These are phyloP conservation scores for Lytechinus pictus DNA, from an alignment of 35 echinoderm and acorn worm genomes.

Conservation along the genomic window DNA sequence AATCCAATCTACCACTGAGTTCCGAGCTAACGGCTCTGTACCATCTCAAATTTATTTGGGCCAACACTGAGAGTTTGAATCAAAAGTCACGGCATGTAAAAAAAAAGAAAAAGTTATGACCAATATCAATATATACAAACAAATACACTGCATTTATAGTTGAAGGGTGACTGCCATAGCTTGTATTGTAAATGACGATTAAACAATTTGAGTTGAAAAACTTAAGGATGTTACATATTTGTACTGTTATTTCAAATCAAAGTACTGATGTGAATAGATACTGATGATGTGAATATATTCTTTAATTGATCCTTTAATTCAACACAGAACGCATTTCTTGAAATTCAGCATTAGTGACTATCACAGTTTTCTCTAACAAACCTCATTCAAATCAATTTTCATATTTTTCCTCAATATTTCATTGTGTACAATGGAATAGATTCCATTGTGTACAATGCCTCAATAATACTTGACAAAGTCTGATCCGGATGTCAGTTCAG, in stretches of 20 bases:
- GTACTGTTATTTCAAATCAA: background rate
- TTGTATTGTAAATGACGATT: background rate
- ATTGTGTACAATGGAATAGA: no score
- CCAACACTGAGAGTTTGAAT: background rate
- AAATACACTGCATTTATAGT: conserved; percentile 32
- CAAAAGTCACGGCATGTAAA: conserved; percentile 39
- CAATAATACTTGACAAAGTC: no score
- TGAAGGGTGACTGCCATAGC: background rate
- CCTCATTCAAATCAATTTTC: no score
- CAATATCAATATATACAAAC: conserved; percentile 48
- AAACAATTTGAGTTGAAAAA: background rate
- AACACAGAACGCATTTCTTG: no score
- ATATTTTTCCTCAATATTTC: no score
- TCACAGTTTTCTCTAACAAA: no score
- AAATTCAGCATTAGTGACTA: no score
- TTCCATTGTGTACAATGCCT: no score
- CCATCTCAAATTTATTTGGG: background rate
- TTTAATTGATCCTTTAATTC: no score
- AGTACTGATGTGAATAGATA: no score
- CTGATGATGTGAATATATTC: no score
- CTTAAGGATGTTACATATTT: background rate
- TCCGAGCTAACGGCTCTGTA: background rate
- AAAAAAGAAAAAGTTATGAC: conserved; percentile 19
- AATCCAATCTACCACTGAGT: background rate
- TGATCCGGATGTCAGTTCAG: no score